These are phyloP conservation scores for Mobula hypostoma DNA, from an alignment of 2,113 vertebrate genomes.

Conservation along the genomic window DNA sequence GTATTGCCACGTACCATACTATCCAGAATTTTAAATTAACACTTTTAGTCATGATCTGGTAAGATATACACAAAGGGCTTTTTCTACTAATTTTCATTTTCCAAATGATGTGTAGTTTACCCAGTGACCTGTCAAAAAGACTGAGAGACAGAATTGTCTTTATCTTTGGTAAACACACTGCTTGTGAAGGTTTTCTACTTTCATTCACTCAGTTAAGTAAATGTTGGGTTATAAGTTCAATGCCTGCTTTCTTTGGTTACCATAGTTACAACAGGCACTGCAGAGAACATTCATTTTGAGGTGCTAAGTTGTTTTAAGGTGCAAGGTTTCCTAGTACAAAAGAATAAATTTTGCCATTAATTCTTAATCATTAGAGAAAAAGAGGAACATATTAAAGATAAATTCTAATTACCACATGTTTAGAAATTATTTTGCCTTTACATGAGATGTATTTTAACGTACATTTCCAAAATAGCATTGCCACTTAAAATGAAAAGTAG, in stretches of 20 bases:
- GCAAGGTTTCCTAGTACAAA: background rate
- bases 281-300: conserved; percentile 31
- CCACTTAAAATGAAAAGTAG: background rate
- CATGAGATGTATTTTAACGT: background rate
- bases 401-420: background rate
- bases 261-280: background rate
- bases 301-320: conserved; percentile 26
- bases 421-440: conserved; percentile 5
- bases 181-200: background rate
- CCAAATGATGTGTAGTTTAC: background rate
- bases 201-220: conserved; percentile 32
- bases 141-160: background rate
- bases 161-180: background rate
- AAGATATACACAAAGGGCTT: background rate
- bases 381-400: background rate
- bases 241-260: conserved; percentile 16
- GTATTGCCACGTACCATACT: background rate
- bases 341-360: background rate
- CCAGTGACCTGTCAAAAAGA: conserved; percentile 12
- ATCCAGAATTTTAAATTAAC: background rate
- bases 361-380: background rate
- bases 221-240: conserved; percentile 32
- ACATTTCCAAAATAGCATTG: background rate
- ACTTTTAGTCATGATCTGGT: background rate
- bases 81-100: background rate